Evolutionary conservation across 2,113 vertebrate species (phyloP).

Genomic region (Rutilus rutilus): DNA sequence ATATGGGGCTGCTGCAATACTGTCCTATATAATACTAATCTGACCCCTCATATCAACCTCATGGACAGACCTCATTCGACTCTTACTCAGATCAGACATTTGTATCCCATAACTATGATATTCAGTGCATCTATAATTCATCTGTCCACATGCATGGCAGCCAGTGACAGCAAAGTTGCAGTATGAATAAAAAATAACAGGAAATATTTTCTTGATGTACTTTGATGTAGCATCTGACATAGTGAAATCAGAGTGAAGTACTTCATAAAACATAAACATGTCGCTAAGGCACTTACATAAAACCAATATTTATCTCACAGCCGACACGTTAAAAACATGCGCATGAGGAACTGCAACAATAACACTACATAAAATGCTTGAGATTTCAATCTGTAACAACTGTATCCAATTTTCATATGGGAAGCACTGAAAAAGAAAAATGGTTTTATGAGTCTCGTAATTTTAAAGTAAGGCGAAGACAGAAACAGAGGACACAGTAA

Average conservation of each 20-base stretch:
- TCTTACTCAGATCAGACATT: not conserved
- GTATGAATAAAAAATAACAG: constrained; percentile 18
- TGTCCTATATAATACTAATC: not conserved
- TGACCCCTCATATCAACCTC: constrained; percentile 15
- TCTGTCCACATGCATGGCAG: constrained; percentile 18
- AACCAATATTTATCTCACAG: not conserved
- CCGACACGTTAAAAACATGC: not conserved
- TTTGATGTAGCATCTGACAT: constrained; percentile 19
- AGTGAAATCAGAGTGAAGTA: not conserved
- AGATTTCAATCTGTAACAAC: not conserved
- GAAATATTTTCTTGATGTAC: constrained; percentile 11
- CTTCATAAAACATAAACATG: not conserved
- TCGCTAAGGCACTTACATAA: not conserved
- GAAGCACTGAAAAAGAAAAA: not conserved
- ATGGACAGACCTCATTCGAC: not conserved
- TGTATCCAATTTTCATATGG: not conserved
- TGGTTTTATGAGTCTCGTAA: not conserved
- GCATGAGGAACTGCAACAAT: not conserved
- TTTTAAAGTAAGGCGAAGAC: not conserved
- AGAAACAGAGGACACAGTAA: not conserved
- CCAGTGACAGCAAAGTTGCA: not conserved
- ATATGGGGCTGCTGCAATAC: constrained; percentile 5
- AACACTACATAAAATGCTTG: not conserved
- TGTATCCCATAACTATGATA: constrained; percentile 8
- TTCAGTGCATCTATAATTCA: constrained; percentile 7